Conservation (phyloP, 92 coral and sea anemone species). For the Epizoanthus fatuus region DNA sequence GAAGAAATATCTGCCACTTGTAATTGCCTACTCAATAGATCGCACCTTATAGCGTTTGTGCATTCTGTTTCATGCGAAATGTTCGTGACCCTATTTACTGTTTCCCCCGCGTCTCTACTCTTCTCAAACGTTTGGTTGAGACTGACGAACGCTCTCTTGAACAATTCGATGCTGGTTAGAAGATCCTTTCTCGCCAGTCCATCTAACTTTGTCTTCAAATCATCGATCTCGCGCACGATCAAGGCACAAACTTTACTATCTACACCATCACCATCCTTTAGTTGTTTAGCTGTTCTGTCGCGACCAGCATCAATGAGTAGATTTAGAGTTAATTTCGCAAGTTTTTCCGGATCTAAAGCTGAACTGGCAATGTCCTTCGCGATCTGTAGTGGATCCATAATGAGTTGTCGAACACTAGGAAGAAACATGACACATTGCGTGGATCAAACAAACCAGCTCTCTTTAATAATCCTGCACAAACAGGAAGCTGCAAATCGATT, state of each 20-base stretch:
- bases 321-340: neutral
- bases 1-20: neutral
- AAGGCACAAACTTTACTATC: neutral
- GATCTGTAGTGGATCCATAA: neutral
- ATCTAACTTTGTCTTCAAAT: neutral
- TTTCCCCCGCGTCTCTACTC: neutral
- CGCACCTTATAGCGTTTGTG: no score
- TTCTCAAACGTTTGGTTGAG: neutral
- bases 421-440: neutral
- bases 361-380: neutral
- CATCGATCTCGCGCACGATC: conserved; percentile 4
- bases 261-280: neutral
- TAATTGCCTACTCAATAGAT: neutral
- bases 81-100: neutral
- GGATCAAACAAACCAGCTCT: neutral
- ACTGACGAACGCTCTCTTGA: neutral
- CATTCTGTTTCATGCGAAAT: neutral
- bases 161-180: neutral
- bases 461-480: neutral
- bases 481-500: neutral
- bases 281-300: neutral
- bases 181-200: neutral
- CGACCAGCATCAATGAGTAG: neutral
- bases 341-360: neutral
- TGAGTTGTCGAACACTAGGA: neutral